Evolutionary conservation across 2,888 invertebrate species (phyloP), one percentile per base, ranked within the genome.

Genomic region (Euzophera pinguis): DNA sequence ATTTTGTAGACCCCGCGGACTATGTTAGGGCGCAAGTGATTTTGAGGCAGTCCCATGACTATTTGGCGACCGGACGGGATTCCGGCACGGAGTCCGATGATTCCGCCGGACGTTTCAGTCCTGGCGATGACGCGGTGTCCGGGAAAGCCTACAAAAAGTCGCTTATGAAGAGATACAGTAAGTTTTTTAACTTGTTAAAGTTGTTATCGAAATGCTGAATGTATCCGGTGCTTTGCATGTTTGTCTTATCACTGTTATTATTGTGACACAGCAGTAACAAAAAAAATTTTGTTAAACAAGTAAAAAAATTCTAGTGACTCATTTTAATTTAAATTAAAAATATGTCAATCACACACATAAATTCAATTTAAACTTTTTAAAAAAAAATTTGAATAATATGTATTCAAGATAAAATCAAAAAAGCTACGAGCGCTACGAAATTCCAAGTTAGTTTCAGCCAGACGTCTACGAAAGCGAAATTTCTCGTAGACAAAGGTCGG

Each of bases 141-240:
- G 91, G 91, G 60, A 91, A 91, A 67, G 95, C 97, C 47, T 97
- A 97, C 92, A 97, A 97, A 92, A 97, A 97, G 86, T 96, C 94
- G 74, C 93, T 97, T 73, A 97, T 97, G 93, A 96, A 96, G 91
- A 92, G 97, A 93, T 97, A 96, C 91, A 94, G 97, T 97, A 94
- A 97, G 97, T 96, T 55, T 47, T 48, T 50, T 54, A 22, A 45
- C 43, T 14, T 32, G 27, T 14, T 41, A 47, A 22, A 49, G 6
- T 14, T 16, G 22, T 37, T 37, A 39, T 42, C 42, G 34, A 34
- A 13, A 7, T 34, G 16, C 9, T 48, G 22, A 8, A 17, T 16
- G 9, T 48, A 17, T 17, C 38, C 38, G 42, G 42, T 1, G 42
- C 50, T 42, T 51, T 35, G 43, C 45, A 52, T 45, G 32, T 39